phyloP scores from a whole-genome alignment of 2,113 vertebrate genomes.

The Pandion haliaetus region DNA sequence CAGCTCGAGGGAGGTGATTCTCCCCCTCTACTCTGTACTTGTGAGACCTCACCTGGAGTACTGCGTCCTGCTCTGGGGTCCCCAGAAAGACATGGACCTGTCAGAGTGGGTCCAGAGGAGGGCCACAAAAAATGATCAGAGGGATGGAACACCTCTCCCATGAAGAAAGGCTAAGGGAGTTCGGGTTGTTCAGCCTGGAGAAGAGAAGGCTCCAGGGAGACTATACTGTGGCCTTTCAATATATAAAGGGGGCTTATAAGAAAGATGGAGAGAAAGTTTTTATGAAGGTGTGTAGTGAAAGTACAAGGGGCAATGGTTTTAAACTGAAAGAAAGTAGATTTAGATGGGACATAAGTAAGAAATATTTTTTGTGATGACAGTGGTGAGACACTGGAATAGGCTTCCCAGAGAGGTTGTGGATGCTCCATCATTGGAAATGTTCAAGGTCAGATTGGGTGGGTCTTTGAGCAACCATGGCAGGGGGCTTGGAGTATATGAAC shows the following conservation, averaged over 20 bases:
- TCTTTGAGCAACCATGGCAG: background rate
- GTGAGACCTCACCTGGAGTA: background rate
- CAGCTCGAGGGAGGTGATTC: background rate
- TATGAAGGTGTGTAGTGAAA: background rate
- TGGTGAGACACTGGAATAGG: background rate
- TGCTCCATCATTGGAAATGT: background rate
- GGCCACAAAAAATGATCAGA: background rate
- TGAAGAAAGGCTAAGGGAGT: background rate
- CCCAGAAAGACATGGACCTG: background rate
- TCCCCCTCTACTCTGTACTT: background rate
- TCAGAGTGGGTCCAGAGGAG: background rate
- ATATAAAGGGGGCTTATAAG: background rate
- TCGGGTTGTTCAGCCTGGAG: background rate
- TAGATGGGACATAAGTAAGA: background rate
- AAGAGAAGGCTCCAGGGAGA: background rate
- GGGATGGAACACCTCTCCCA: background rate
- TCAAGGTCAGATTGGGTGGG: background rate
- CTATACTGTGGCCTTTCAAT: background rate
- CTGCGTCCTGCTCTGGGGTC: background rate
- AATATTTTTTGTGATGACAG: background rate
- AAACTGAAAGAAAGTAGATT: background rate
- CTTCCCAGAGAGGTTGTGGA: background rate
- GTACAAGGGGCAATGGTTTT: background rate
- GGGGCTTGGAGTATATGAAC: background rate
- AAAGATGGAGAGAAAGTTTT: background rate